Evolutionary conservation across 2,113 vertebrate genomes (phyloP).

Genomic region (Oriolus oriolus): DNA sequence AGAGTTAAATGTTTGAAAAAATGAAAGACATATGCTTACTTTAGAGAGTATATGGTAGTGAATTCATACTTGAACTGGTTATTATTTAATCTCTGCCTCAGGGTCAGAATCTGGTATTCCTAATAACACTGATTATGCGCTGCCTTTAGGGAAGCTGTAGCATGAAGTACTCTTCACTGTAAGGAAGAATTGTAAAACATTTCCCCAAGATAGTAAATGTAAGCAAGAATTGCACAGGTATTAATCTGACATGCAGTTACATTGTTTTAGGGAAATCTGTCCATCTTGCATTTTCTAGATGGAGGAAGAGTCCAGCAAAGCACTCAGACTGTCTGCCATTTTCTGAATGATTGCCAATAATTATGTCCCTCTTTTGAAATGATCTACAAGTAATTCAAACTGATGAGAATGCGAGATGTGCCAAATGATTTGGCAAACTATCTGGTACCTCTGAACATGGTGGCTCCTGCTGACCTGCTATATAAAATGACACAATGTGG

Average conservation of each 20-base stretch:
- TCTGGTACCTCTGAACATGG: conserved; percentile 41
- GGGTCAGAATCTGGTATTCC: neutral
- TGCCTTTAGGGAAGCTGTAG: neutral
- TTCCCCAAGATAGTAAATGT: neutral
- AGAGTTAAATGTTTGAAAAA: neutral
- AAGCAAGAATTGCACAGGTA: neutral
- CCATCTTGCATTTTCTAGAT: conserved; percentile 39
- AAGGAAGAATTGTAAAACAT: neutral
- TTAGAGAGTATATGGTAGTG: neutral
- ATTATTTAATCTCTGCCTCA: neutral
- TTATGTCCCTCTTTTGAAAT: conserved; percentile 69
- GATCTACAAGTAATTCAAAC: conserved; percentile 75
- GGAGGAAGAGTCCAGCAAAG: conserved; percentile 50
- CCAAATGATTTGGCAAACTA: conserved; percentile 72
- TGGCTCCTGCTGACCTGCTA: conserved; percentile 63
- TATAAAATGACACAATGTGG: conserved; percentile 52
- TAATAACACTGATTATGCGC: neutral
- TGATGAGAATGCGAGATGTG: conserved; percentile 68
- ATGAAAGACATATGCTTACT: neutral
- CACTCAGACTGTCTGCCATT: conserved; percentile 60
- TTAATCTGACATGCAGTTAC: neutral
- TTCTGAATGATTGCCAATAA: conserved; percentile 66
- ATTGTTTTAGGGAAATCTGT: conserved; percentile 54
- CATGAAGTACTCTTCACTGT: neutral
- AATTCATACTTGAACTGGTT: neutral